These are phyloP conservation scores for Philereme transversata DNA, from an alignment of 2,888 invertebrate genomes.

Conservation along the genomic window DNA sequence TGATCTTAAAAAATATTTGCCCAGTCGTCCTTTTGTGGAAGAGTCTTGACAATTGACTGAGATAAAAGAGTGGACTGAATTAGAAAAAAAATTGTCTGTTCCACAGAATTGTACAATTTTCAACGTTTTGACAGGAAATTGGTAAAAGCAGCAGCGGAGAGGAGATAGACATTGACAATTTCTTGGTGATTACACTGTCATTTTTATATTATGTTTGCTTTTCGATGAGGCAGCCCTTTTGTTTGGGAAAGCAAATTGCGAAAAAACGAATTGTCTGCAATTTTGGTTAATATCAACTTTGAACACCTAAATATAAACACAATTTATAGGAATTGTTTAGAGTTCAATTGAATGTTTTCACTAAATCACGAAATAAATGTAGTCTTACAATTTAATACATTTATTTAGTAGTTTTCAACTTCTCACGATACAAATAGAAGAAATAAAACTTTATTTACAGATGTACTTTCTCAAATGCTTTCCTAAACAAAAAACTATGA, in stretches of 20 bases:
- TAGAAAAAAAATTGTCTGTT: constrained; percentile 45
- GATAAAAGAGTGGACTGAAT: constrained; percentile 34
- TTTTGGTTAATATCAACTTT: no score
- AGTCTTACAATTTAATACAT: no score
- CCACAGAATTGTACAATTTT: constrained; percentile 57
- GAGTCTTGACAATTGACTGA: constrained; percentile 2
- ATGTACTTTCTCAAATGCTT: constrained; percentile 11
- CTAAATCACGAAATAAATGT: no score
- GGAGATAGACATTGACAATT: constrained; percentile 82
- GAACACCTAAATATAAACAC: no score
- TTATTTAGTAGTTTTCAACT: no score
- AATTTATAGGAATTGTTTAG: no score
- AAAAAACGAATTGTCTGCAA: background rate
- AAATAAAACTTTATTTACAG: no score
- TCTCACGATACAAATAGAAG: no score
- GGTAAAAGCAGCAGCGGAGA: constrained; percentile 76
- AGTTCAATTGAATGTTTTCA: no score
- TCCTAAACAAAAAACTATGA: constrained; percentile 22
- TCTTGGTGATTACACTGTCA: constrained; percentile 74
- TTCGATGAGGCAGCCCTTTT: constrained; percentile 37
- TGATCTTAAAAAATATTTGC: background rate
- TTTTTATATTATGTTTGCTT: constrained; percentile 51
- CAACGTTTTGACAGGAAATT: constrained; percentile 74
- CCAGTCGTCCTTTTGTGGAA: constrained; percentile 8
- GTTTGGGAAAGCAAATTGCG: constrained; percentile 27